phyloP scores from a whole-genome alignment of 2,888 invertebrate species.

The Andrena bucephala region DNA sequence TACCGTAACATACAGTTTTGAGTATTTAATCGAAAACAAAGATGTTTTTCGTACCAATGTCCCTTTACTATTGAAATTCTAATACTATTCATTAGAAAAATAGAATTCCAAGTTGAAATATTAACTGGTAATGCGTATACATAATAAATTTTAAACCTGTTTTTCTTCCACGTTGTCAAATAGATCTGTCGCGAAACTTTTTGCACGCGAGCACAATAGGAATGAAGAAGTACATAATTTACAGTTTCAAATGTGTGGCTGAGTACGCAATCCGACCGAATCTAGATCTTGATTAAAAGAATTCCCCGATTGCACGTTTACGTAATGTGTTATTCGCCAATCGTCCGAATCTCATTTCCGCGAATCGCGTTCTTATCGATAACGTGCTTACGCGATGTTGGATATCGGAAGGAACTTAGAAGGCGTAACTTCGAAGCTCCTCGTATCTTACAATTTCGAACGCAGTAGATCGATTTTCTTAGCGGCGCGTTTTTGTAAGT shows the following conservation, averaged over 20 bases:
- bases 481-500: conserved; percentile 91
- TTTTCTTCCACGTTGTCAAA: not conserved
- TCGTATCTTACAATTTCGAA: conserved; percentile 88
- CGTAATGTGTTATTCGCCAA: not conserved
- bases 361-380: not conserved
- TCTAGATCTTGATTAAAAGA: not conserved
- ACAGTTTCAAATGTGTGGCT: not conserved
- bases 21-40: not conserved
- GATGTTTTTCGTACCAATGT: not conserved
- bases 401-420: not conserved
- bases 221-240: conserved; percentile 8
- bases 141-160: not conserved
- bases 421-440: not conserved
- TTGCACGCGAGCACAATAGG: not conserved
- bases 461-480: conserved; percentile 91
- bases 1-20: not conserved
- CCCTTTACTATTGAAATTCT: not conserved
- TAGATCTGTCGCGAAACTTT: not conserved
- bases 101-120: conserved; percentile 38
- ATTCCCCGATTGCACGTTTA: conserved; percentile 9
- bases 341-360: not conserved
- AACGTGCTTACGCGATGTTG: not conserved
- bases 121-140: conserved; percentile 20
- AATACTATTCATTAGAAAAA: conserved; percentile 48
- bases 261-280: not conserved